Base-by-base conservation (phyloP, 2,888 invertebrate genomes). In the Lepidonotus clava region DNA sequence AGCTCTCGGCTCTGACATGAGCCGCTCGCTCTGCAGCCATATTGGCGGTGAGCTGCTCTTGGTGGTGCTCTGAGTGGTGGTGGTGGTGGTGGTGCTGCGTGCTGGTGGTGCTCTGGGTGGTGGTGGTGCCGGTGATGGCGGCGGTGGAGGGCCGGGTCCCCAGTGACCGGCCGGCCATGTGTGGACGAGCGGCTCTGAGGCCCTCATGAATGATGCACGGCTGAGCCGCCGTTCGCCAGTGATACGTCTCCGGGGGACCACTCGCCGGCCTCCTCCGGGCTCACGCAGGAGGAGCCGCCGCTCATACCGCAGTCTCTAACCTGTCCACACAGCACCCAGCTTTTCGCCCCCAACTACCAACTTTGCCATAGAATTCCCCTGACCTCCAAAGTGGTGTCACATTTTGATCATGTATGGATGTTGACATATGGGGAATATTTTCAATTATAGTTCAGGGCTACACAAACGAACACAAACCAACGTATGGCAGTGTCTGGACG, bases 181-280 rank as follows among this genome's bases (percentile, higher is more conserved):
- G 71, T 71, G 71, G 71, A 71, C 71, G 71, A 71, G 71, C 38
- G 14, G 71, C 71, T 71, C 71, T 6, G 21, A 71, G 36, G 21
- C 21, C 36, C 38, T 71, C 71, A 71, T 71, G 71, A 71, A 71
- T 71, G 71, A 71, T 71, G 71, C 71, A 71, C 71, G 71, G 38
- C 4, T n/a, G 36, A 38, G 36, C 71, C 71, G 71, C 71, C 36
- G 71, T 11, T 38, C 38, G 71, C 71, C 71, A 34, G 71, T 71
- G 71, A 71, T 71, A 71, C 38, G 71, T 71, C 71, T 71, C 71
- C 71, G 18, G 71, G 71, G 71, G 71, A 71, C 71, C 36, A 38
- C 71, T 71, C 36, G 71, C 11, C 61, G 61, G 61, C 1, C 61
- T 61, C 61, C 61, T 61, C 61, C 61, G 24, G 61, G 28, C 61